Conservation (phyloP, 2,888 invertebrate species). For the Oxycera nigricornis region DNA sequence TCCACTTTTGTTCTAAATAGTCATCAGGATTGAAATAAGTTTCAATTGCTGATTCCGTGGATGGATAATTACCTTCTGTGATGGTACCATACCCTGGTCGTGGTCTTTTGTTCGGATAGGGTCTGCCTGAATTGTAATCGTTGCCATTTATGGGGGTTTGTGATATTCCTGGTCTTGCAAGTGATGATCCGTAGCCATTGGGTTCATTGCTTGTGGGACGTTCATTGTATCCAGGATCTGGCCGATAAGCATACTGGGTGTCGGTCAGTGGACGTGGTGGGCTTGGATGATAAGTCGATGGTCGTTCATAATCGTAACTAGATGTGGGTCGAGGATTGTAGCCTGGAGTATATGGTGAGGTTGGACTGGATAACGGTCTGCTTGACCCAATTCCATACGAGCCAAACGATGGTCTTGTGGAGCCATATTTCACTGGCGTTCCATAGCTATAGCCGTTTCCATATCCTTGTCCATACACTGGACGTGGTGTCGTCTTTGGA, state of each 20-base stretch:
- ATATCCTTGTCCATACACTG: slow-evolving; percentile 58
- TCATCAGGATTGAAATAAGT: slow-evolving; percentile 62
- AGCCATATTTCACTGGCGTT: slow-evolving; percentile 49
- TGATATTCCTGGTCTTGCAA: slow-evolving; percentile 20
- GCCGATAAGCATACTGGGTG: slow-evolving; percentile 42
- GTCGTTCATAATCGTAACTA: slow-evolving; percentile 40
- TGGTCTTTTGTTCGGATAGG: background rate
- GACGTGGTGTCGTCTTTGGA: slow-evolving; percentile 54
- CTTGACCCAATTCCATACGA: slow-evolving; percentile 46
- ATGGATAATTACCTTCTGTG: slow-evolving; percentile 50
- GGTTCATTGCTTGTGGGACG: slow-evolving; percentile 13
- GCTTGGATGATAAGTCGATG: slow-evolving; percentile 15
- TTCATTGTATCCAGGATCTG: slow-evolving; percentile 28
- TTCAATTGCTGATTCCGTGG: slow-evolving; percentile 56
- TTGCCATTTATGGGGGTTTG: background rate
- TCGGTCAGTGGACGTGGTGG: slow-evolving; percentile 45
- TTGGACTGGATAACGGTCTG: slow-evolving; percentile 53
- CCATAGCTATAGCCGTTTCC: slow-evolving; percentile 61
- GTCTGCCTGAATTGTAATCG: background rate
- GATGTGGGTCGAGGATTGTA: slow-evolving; percentile 42
- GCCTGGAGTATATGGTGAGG: slow-evolving; percentile 43
- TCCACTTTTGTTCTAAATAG: slow-evolving; percentile 54
- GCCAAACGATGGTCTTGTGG: slow-evolving; percentile 12
- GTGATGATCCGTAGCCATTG: background rate
- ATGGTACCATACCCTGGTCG: slow-evolving; percentile 38